Evolutionary conservation across 2,888 invertebrate genomes (phyloP).

Genomic region (Xiphydria camelus): DNA sequence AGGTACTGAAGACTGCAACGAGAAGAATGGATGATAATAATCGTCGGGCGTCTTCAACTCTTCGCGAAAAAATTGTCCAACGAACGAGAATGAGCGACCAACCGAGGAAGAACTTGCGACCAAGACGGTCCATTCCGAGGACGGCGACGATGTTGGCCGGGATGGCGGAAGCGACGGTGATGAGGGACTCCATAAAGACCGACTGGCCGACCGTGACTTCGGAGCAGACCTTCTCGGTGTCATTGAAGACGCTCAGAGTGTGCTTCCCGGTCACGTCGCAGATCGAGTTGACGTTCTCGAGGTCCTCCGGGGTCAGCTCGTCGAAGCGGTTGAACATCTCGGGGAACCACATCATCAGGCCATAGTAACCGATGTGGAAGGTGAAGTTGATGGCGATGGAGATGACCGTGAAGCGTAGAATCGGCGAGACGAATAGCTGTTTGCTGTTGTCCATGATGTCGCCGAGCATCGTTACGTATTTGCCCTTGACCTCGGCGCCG

Average conservation of each 20-base stretch:
- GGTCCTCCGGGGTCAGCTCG: constrained; percentile 72
- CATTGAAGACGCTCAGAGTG: constrained; percentile 65
- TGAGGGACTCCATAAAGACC: constrained; percentile 84
- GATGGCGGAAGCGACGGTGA: constrained; percentile 83
- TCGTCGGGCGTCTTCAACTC: neutral
- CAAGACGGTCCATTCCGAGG: constrained; percentile 82
- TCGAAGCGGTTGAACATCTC: constrained; percentile 91
- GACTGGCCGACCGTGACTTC: constrained; percentile 71
- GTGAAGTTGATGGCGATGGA: constrained; percentile 90
- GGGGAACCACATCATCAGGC: constrained; percentile 97
- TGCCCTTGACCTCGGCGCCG: constrained; percentile 56
- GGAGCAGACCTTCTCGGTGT: constrained; percentile 64
- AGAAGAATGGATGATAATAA: constrained; percentile 2
- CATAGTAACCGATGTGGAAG: constrained; percentile 93
- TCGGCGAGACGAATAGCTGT: constrained; percentile 78
- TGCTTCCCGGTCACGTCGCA: constrained; percentile 75
- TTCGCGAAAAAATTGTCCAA: neutral
- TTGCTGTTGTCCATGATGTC: constrained; percentile 82
- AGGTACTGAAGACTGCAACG: constrained; percentile 77
- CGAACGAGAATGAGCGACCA: constrained; percentile 28
- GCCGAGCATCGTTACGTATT: constrained; percentile 72
- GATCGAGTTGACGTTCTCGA: constrained; percentile 62
- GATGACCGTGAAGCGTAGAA: constrained; percentile 79
- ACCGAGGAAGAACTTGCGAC: constrained; percentile 83
- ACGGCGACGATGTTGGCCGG: constrained; percentile 84